Evolutionary conservation across 2,888 invertebrate genomes (phyloP), one percentile per base, ranked within the genome.

Genomic region (Allygus modestus): DNA sequence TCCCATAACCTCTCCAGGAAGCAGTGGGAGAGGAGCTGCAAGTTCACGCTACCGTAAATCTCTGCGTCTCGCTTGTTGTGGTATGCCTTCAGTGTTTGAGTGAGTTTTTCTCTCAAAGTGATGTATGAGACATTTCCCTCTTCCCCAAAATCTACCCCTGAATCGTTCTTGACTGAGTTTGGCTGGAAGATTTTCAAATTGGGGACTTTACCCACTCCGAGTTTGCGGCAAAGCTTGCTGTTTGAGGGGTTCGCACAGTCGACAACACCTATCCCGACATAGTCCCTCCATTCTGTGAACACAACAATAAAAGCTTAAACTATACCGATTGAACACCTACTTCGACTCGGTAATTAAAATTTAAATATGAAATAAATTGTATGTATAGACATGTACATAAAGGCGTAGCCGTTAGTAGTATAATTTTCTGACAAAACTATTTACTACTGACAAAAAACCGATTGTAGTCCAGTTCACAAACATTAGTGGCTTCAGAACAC

Each of bases 201-300:
- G 0, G 99, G 99, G 91, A 97, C 99, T 0, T 93, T 94, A 94
- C 96, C 95, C 46, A 99, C 93, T 89, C 97, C 97, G 90, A 96
- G 97, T 84, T 96, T 94, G 83, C 98, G 92, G 89, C 99, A 99
- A 17, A 97, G 91, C 41, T 94, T 95, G 89, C 94, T 94, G 89
- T 98, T 98, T 87, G 94, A 93, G 20, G 4, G 5, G 15, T 20
- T 23, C 0, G 97, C 95, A 91, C 98, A 98, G 90, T 98, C 97
- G 77, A 98, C 92, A 0, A 95, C 98, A 43, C 94, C 95, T 37
- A 98, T 90, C 84, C 92, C 92, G 15, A 98, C 90, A 0, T 96
- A 92, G 88, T 94, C 93, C 86, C 92, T 92, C 98, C 98, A 98
- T 33, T 91, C 93, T 93, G 88, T 33, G 89, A 88, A 85, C 2